Evolutionary conservation across 2,797 vertebrate genomes (phyloP).

Genomic region (Buceros bicornis): DNA sequence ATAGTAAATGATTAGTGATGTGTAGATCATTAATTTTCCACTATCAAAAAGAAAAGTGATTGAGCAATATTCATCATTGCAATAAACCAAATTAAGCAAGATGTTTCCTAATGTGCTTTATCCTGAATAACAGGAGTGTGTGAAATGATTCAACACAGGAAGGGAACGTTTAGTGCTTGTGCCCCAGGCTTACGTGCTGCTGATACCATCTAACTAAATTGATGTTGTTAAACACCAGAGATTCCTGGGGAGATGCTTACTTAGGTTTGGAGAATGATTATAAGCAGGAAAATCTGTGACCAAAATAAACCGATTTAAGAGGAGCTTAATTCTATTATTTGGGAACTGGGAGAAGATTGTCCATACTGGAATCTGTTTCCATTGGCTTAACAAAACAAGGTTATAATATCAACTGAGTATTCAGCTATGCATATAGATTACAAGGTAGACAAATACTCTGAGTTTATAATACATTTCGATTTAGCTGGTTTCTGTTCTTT

Average conservation of each 20-base stretch:
- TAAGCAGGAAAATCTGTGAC: too few species aligned
- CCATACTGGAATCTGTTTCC: background rate
- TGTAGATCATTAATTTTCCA: background rate
- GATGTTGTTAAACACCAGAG: background rate
- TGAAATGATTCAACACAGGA: background rate
- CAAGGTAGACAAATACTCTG: background rate
- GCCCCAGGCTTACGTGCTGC: background rate
- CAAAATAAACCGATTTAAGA: background rate
- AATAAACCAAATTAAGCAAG: constrained; percentile 24
- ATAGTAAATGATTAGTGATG: background rate
- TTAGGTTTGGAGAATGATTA: background rate
- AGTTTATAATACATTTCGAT: background rate
- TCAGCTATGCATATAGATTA: background rate
- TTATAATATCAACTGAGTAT: background rate
- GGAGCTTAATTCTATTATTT: background rate
- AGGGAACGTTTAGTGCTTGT: background rate
- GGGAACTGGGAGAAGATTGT: background rate
- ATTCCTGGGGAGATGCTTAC: background rate
- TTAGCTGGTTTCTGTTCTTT: background rate
- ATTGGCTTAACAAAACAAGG: background rate
- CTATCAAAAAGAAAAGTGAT: background rate
- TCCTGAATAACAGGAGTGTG: background rate
- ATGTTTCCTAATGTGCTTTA: background rate
- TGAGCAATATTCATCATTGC: background rate
- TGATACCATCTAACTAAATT: constrained; percentile 7